These are phyloP conservation scores for Melanerpes aurifrons DNA, from an alignment of 2,113 vertebrate genomes.

Conservation along the genomic window DNA sequence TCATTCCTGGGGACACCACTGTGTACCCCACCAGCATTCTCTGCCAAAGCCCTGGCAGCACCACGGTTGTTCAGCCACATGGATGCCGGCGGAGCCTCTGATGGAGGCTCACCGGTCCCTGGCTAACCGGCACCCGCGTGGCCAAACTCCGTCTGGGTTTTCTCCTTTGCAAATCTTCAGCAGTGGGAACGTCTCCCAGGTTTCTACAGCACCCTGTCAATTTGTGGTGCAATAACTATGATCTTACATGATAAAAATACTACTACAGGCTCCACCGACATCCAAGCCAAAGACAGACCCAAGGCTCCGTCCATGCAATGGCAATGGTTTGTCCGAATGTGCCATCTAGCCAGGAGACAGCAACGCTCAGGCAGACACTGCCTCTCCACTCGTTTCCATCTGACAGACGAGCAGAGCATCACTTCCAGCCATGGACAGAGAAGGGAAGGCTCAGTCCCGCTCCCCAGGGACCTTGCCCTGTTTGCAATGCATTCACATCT, in stretches of 20 bases:
- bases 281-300: neutral
- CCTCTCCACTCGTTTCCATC: neutral
- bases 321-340: neutral
- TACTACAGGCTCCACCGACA: accelerated
- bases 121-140: accelerated
- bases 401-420: neutral
- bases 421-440: neutral
- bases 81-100: neutral
- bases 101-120: neutral
- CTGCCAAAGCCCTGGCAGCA: neutral
- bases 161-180: neutral
- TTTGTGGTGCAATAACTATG: neutral
- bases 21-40: neutral
- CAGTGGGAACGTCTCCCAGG: neutral
- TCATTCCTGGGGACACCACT: too few relatives aligned
- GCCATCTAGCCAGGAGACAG: neutral
- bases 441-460: neutral
- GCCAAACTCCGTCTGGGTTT: accelerated
- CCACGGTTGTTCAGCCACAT: accelerated
- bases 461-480: accelerated
- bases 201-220: neutral
- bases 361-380: neutral
- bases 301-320: accelerated
- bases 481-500: neutral
- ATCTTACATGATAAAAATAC: slow-evolving; percentile 26